Evolutionary conservation across 2,113 vertebrate genomes (phyloP), one percentile per base, ranked within the genome.

Genomic region (Dipodomys stephensi): DNA sequence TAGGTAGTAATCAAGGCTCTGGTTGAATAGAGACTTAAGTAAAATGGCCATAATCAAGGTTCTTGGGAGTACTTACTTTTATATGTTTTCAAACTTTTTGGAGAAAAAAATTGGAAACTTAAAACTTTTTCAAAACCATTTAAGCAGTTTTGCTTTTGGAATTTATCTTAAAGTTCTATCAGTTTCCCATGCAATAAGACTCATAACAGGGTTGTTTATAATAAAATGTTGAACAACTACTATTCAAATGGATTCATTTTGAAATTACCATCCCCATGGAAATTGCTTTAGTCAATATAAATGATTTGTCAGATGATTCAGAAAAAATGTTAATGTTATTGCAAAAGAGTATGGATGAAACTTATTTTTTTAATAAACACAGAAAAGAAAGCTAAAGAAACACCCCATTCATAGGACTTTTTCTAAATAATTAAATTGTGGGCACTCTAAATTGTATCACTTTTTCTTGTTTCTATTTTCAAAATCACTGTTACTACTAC

Each of bases 191-290:
- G 65, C 11, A 71, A 60, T n/a, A 22, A 92, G 30, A 27, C 11
- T 93, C 28, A 81, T 28, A 44, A 80, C 22, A 62, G 44, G 15
- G 12, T 74, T 85, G 35, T 80, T 94, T 83, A 79, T 18, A 57
- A 80, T 87, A 77, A 87, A 86, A 67, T 72, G n/a, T 28, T 76
- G 64, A 90, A 35, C 35, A 87, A 80, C 15, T 95, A 7, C 79
- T 87, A 90, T n/a, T 67, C 49, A 81, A 32, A 82, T 22, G 12
- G 30, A 90, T 92, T 22, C 44, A 84, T 83, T 90, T 83, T 94
- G 16, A 91, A 88, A 81, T 81, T 86, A 60, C 7, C 73, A 65
- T 60, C 49, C 49, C n/a, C 94, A 67, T 78, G 28, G 49, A 80
- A 46, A 64, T 68, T 64, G 83, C 11, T 39, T 49, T 1, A 23